A percentile compares a stretch with the other conserved stretches of the same genome.
phyloP scores from a whole-genome alignment of 37 sponge, comb jelly and placozoan species.

The Theonella swinhoei region DNA sequence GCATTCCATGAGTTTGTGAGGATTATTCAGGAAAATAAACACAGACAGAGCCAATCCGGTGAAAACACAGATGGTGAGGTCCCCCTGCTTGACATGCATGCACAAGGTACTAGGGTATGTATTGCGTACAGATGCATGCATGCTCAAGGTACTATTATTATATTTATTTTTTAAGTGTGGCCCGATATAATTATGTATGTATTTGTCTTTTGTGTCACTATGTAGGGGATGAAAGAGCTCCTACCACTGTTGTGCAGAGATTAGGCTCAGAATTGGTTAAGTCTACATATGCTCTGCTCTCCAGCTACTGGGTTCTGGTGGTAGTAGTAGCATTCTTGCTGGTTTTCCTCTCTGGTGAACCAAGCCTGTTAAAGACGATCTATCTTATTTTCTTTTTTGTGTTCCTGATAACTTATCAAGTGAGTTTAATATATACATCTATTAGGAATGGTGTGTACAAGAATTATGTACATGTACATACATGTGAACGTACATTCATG shows the following conservation, averaged over 20 bases:
- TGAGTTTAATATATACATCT: constrained; percentile 12
- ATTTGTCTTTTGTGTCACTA: no score
- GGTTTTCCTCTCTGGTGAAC: constrained; percentile 64
- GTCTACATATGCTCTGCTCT: not conserved
- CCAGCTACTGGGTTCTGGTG: constrained; percentile 73
- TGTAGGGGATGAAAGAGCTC: not conserved
- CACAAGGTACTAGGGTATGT: constrained; percentile 5
- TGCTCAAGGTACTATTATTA: no score
- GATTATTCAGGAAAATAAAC: constrained; percentile 2
- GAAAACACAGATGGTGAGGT: constrained; percentile 37
- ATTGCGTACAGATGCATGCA: no score
- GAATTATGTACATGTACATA: no score
- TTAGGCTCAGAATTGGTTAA: not conserved
- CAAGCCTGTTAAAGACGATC: constrained; percentile 59
- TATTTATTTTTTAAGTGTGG: not conserved
- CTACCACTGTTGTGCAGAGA: not conserved
- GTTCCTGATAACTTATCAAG: constrained; percentile 80
- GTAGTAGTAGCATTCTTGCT: constrained; percentile 82
- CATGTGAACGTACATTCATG: not conserved
- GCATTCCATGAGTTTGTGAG: constrained; percentile 54
- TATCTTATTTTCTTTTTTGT: constrained; percentile 72
- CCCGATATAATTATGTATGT: no score
- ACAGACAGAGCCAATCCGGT: not conserved
- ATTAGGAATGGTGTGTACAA: no score
- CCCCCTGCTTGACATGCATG: constrained; percentile 18